phyloP scores from a whole-genome alignment of 2,113 vertebrate species.

The Hippopotamus amphibius region DNA sequence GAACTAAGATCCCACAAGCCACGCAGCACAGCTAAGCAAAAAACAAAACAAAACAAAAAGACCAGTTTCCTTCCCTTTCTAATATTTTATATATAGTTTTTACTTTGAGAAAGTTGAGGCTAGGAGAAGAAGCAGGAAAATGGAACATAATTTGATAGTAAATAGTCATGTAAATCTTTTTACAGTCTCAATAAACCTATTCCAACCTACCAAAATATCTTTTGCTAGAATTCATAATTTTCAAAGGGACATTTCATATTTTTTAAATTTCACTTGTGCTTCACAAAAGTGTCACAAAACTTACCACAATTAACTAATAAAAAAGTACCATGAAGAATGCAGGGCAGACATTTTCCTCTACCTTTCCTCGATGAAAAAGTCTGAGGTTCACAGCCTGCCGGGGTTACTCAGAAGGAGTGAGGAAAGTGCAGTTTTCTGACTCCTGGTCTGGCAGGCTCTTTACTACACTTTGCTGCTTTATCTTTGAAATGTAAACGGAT shows the following conservation, averaged over 20 bases:
- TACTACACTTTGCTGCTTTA: conserved; percentile 49
- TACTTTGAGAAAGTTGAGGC: conserved; percentile 7
- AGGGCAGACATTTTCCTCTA: background rate
- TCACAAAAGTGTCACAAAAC: background rate
- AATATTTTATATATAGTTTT: background rate
- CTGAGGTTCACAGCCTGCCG: background rate
- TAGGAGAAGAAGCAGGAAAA: background rate
- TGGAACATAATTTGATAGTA: background rate
- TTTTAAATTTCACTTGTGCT: background rate
- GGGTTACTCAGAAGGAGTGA: background rate
- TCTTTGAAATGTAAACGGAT: conserved; percentile 74
- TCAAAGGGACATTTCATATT: background rate
- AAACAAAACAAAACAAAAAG: background rate
- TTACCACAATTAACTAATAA: background rate
- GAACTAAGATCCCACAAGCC: background rate
- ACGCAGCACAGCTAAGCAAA: background rate
- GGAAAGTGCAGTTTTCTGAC: background rate
- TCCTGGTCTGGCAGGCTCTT: background rate
- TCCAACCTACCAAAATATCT: background rate
- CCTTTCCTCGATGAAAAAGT: background rate
- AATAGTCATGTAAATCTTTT: background rate
- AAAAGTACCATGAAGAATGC: background rate
- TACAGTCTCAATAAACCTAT: background rate
- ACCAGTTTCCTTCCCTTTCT: background rate
- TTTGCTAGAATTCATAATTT: conserved; percentile 19